Evolutionary conservation across 2,113 vertebrate species (phyloP), one percentile per base, ranked within the genome.

Genomic region (Channa argus): DNA sequence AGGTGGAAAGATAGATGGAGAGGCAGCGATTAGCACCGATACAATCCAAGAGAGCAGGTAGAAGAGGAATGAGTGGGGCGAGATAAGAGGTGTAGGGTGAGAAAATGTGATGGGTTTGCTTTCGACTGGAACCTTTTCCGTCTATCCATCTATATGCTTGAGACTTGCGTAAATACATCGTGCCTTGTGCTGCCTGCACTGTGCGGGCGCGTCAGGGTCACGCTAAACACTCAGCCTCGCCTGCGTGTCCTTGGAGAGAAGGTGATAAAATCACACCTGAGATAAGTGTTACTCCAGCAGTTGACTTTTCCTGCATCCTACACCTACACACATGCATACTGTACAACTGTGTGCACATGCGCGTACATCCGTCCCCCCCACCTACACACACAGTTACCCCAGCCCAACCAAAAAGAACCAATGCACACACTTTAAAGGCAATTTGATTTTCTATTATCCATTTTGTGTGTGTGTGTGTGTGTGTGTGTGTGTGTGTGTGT

Each of bases 211-310:
- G 67, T 66, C 33, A 6, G 36, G 70, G 68, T 53, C 41, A 12
- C 46, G 7, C 63, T 66, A 60, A 63, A 82, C 72, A 12, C 69
- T 73, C 50, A n/a, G 52, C 52, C 69, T 69, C 56, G 1, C 71
- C 39, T n/a, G 33, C 67, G 11, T 46, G 73, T 86, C 85, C 88
- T 77, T 51, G 64, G 84, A 84, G 77, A 79, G 45, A 6, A 10
- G 52, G 82, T 75, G 82, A 89, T 80, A 86, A 77, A 79, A 87
- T 90, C 84, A 77, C 89, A 90, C 88, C 82, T 74, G 79, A 88
- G 86, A 84, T 88, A 82, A 87, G 86, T 91, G 89, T 82, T 89
- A 82, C 15, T 63, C 74, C 53, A 60, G 39, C 54, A 59, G 65
- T 79, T 88, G 84, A 84, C 79, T 85, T 79, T 71, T 79, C 41